Conservation (phyloP, 2,113 vertebrate genomes). For the Hymenochirus boettgeri region DNA sequence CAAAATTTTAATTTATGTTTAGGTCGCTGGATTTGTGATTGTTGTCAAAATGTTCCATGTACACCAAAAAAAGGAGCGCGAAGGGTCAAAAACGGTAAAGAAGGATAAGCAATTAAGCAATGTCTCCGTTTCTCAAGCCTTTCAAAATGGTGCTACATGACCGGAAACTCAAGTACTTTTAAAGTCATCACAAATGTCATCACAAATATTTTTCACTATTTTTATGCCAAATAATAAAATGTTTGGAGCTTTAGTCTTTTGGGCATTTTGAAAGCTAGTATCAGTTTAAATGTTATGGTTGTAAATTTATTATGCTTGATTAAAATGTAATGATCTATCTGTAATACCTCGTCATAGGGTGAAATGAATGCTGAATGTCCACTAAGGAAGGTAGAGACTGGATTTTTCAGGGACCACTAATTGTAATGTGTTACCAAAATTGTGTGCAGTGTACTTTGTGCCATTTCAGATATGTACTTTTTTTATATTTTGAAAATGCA, state of each 20-base stretch:
- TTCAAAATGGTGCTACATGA: slow-evolving; percentile 62
- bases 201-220: slow-evolving; percentile 53
- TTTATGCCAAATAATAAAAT: slow-evolving; percentile 65
- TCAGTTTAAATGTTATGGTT: background rate
- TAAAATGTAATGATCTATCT: slow-evolving; percentile 7
- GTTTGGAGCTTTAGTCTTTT: slow-evolving; percentile 21
- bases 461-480: too few species aligned
- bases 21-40: slow-evolving; percentile 96
- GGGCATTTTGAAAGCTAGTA: slow-evolving; percentile 10
- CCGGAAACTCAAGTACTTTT: slow-evolving; percentile 47
- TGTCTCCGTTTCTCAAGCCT: slow-evolving; percentile 50
- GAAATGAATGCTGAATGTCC: too few species aligned
- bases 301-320: background rate
- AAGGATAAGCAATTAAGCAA: slow-evolving; percentile 62
- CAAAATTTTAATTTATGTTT: slow-evolving; percentile 45
- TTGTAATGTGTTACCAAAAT: too few species aligned
- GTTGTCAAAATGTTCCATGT: slow-evolving; percentile 79
- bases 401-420: too few species aligned
- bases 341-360: too few species aligned
- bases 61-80: slow-evolving; percentile 83
- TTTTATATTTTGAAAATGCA: too few species aligned
- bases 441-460: background rate
- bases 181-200: slow-evolving; percentile 43
- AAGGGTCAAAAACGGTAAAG: slow-evolving; percentile 81
- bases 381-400: too few species aligned